These are phyloP conservation scores for Pangasianodon hypophthalmus DNA, from an alignment of 2,113 vertebrate genomes.

Conservation along the genomic window DNA sequence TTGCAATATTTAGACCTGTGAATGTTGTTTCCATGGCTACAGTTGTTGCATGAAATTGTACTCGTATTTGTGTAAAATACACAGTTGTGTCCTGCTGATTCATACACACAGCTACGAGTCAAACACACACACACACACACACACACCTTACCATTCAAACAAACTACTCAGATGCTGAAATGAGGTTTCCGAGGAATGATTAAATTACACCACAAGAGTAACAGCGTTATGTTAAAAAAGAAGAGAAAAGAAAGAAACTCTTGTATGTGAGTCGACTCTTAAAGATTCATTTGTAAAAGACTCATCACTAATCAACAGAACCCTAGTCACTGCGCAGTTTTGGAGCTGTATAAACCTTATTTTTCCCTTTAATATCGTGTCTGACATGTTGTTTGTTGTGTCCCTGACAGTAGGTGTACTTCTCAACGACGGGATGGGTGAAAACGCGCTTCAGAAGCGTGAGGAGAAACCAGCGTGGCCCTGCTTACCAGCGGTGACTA, in stretches of 20 bases:
- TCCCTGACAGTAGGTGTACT: neutral
- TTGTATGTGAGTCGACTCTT: neutral
- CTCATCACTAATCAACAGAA: neutral
- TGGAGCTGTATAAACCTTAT: neutral
- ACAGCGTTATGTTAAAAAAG: neutral
- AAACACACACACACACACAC: no score
- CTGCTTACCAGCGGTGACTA: neutral
- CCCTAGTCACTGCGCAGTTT: neutral
- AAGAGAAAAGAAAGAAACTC: neutral
- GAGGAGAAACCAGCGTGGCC: neutral
- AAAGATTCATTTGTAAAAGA: neutral
- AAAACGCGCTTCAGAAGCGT: neutral
- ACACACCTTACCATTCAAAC: neutral
- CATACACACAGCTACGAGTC: no score
- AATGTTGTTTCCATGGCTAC: neutral
- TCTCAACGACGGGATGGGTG: no score
- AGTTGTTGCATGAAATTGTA: neutral
- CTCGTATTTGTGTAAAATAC: no score
- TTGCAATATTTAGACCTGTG: neutral
- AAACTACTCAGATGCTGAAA: neutral
- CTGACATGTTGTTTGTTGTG: neutral
- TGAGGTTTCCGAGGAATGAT: no score
- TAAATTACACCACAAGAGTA: no score
- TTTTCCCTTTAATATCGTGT: neutral
- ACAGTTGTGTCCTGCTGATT: no score